Evolutionary conservation across 1,140 invertebrate species (phyloP).

Genomic region (Pissodes strobi): DNA sequence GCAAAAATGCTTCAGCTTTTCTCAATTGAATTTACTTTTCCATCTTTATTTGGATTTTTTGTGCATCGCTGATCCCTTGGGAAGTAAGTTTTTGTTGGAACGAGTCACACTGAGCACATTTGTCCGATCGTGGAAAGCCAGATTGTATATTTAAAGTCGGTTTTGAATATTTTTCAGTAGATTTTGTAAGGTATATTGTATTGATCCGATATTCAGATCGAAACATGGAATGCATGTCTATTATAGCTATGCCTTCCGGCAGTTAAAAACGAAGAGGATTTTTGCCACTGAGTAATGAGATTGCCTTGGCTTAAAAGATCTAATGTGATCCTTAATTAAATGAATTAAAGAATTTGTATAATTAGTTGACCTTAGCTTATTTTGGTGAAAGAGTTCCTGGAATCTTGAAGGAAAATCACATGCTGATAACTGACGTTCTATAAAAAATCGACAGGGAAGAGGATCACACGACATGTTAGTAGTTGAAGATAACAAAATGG

Average conservation of each 20-base stretch:
- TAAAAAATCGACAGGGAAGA: too few relatives aligned
- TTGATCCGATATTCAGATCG: too few relatives aligned
- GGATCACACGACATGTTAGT: too few relatives aligned
- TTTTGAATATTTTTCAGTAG: slow-evolving; percentile 28
- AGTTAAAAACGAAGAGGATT: slow-evolving; percentile 21
- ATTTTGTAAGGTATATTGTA: slow-evolving; percentile 19
- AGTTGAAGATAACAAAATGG: too few relatives aligned
- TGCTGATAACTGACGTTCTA: too few relatives aligned
- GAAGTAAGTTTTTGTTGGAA: slow-evolving; percentile 16
- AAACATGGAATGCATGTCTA: slow-evolving; percentile 29
- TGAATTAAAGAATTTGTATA: neutral
- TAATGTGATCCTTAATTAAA: slow-evolving; percentile 1
- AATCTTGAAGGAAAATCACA: too few relatives aligned
- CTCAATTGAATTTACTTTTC: slow-evolving; percentile 29
- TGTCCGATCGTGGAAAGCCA: slow-evolving; percentile 26
- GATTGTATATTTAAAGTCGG: slow-evolving; percentile 28
- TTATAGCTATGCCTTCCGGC: slow-evolving; percentile 25
- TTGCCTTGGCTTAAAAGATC: slow-evolving; percentile 14
- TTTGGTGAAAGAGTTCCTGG: too few relatives aligned
- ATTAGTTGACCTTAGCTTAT: neutral
- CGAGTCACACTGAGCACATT: slow-evolving; percentile 26
- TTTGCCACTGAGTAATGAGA: slow-evolving; percentile 30
- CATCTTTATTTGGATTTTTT: neutral
- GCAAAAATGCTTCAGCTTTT: slow-evolving; percentile 20
- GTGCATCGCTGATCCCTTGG: slow-evolving; percentile 4